phyloP scores from a whole-genome alignment of 2,113 vertebrate species.

The Pachycephala philippinensis region DNA sequence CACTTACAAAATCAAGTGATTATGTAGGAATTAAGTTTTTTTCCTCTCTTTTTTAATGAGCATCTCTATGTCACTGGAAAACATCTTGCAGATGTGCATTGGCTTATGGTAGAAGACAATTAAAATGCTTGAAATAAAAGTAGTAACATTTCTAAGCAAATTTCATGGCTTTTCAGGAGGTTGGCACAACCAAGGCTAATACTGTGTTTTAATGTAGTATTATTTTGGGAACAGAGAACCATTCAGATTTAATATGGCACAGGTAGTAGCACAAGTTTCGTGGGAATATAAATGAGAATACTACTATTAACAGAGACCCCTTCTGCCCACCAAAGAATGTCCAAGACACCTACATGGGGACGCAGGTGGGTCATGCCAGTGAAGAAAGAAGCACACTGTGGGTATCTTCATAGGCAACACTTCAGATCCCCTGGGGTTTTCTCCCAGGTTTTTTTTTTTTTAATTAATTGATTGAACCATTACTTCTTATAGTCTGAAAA shows the following conservation, averaged over 20 bases:
- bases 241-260: not conserved
- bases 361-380: not conserved
- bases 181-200: not conserved
- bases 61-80: not conserved
- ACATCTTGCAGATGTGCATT: not conserved
- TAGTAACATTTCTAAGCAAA: not conserved
- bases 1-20: not conserved
- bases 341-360: not conserved
- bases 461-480: not conserved
- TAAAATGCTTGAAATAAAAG: not conserved
- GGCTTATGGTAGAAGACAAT: not conserved
- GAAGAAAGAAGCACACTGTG: not conserved
- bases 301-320: not conserved
- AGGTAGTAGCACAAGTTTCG: not conserved
- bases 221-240: not conserved
- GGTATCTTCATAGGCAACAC: not conserved
- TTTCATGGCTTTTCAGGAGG: not conserved
- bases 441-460: not conserved
- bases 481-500: not conserved
- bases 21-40: not conserved
- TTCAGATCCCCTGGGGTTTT: not conserved
- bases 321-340: not conserved
- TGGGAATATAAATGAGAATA: not conserved
- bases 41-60: not conserved
- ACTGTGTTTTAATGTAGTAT: not conserved